These are phyloP conservation scores for Acronicta alni DNA, from an alignment of 2,888 invertebrate genomes.

Conservation along the genomic window DNA sequence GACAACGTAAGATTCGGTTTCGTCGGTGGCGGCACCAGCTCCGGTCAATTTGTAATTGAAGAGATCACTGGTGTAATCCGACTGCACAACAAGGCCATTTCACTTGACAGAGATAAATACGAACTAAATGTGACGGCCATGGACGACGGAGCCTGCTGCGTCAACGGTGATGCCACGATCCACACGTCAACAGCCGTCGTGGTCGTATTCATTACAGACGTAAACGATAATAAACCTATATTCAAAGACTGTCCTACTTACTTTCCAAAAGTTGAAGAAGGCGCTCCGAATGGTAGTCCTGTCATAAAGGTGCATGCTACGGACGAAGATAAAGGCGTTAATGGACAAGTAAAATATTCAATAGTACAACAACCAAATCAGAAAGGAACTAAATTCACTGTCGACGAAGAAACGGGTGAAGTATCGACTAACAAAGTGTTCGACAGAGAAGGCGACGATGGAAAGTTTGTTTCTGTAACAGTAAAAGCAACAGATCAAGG, in stretches of 20 bases:
- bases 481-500: slow-evolving; percentile 99
- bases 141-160: slow-evolving; percentile 99
- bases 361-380: slow-evolving; percentile 98
- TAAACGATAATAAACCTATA: slow-evolving; percentile 98
- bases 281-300: slow-evolving; percentile 97
- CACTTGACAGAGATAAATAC: slow-evolving; percentile 97
- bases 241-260: slow-evolving; percentile 98
- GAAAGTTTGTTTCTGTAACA: slow-evolving; percentile 98
- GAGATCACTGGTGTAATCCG: slow-evolving; percentile 98
- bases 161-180: slow-evolving; percentile 95
- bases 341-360: slow-evolving; percentile 98
- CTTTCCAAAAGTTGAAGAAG: slow-evolving; percentile 97
- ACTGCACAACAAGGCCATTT: slow-evolving; percentile 95
- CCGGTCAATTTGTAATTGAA: slow-evolving; percentile 98
- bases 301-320: slow-evolving; percentile 98
- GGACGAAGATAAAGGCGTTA: slow-evolving; percentile 98
- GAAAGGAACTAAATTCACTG: slow-evolving; percentile 98
- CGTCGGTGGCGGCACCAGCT: slow-evolving; percentile 96
- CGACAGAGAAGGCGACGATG: slow-evolving; percentile 98
- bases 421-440: slow-evolving; percentile 98
- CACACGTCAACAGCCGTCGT: slow-evolving; percentile 98
- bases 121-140: slow-evolving; percentile 98
- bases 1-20: slow-evolving; percentile 98
- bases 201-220: slow-evolving; percentile 98
- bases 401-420: slow-evolving; percentile 98